phyloP scores from a whole-genome alignment of 1,140 invertebrate genomes.

The Stegodyphus mimosarum region DNA sequence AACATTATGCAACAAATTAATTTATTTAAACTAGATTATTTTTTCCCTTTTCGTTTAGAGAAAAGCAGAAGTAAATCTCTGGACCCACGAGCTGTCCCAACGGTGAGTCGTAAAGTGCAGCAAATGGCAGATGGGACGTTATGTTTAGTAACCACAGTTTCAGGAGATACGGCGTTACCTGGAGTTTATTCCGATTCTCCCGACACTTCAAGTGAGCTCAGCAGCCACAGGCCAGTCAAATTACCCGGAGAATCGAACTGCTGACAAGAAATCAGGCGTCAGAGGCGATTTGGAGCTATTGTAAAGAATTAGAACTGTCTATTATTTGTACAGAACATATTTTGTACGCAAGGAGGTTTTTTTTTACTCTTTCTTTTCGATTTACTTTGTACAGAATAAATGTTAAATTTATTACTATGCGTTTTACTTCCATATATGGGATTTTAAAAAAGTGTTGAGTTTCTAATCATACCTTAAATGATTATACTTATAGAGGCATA shows the following conservation, averaged over 20 bases:
- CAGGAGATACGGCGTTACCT: slow-evolving; percentile 43
- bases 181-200: slow-evolving; percentile 55
- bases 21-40: not conserved
- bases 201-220: slow-evolving; percentile 48
- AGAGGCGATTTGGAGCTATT: no score
- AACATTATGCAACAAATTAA: not conserved
- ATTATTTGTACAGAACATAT: not conserved
- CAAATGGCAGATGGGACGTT: slow-evolving; percentile 50
- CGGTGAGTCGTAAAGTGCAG: slow-evolving; percentile 48
- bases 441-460: no score
- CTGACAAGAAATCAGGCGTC: slow-evolving; percentile 1
- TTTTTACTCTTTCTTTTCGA: no score
- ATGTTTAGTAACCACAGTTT: slow-evolving; percentile 54
- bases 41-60: slow-evolving; percentile 17
- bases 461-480: no score
- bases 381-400: no score
- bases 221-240: slow-evolving; percentile 53
- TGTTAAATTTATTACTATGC: no score
- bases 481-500: no score
- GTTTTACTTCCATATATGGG: no score
- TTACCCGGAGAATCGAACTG: slow-evolving; percentile 46
- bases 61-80: slow-evolving; percentile 33
- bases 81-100: slow-evolving; percentile 22
- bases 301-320: slow-evolving; percentile 20
- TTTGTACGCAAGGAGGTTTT: no score